phyloP scores from a whole-genome alignment of 2,888 invertebrate genomes.

The Hedya salicella region DNA sequence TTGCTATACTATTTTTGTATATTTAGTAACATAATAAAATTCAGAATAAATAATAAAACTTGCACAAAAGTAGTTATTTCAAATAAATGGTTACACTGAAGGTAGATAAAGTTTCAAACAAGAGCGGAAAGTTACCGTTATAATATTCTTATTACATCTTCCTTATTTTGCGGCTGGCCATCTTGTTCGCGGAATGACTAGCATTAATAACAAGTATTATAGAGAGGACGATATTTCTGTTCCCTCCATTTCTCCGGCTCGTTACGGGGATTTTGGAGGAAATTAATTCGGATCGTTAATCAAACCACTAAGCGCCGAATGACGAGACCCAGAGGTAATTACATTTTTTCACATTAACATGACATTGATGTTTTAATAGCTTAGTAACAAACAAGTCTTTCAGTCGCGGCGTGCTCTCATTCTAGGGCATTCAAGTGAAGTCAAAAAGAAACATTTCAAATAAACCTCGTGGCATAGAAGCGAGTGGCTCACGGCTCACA shows the following conservation, averaged over 20 bases:
- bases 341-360: conserved; percentile 61
- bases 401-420: conserved; percentile 29
- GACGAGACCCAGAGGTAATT: conserved; percentile 60
- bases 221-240: conserved; percentile 59
- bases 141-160: conserved; percentile 45
- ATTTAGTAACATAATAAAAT: not conserved
- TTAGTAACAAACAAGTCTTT: conserved; percentile 30
- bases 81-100: conserved; percentile 2
- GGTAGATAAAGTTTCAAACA: conserved; percentile 5
- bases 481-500: conserved; percentile 22
- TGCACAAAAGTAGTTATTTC: not conserved
- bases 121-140: conserved; percentile 13
- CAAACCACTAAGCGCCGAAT: conserved; percentile 67
- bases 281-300: conserved; percentile 78
- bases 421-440: conserved; percentile 27
- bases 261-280: conserved; percentile 70
- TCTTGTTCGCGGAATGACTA: conserved; percentile 60
- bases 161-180: conserved; percentile 55
- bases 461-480: conserved; percentile 28
- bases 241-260: conserved; percentile 59
- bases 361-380: conserved; percentile 41
- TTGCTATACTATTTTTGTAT: no score
- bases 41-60: not conserved
- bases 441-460: conserved; percentile 41
- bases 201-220: conserved; percentile 65